phyloP scores from a whole-genome alignment of 2,797 vertebrate species.

The Peromyscus aztecus region DNA sequence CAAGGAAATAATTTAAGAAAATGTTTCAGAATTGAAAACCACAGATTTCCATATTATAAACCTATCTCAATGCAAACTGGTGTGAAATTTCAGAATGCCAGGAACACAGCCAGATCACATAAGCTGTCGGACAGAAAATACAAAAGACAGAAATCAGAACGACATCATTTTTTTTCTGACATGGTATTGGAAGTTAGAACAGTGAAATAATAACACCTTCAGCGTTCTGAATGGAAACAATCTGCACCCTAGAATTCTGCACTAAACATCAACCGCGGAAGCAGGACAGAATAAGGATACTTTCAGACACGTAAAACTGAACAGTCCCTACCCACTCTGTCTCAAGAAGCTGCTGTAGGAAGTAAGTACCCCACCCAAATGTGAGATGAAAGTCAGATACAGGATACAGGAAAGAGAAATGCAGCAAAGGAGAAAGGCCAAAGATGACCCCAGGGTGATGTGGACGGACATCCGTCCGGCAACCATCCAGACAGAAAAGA shows the following conservation, averaged over 20 bases:
- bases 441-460: neutral
- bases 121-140: neutral
- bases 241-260: neutral
- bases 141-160: neutral
- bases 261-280: neutral
- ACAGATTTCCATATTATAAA: neutral
- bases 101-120: neutral
- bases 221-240: neutral
- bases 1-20: neutral
- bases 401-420: neutral
- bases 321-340: neutral
- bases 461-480: neutral
- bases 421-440: neutral
- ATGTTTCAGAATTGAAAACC: neutral
- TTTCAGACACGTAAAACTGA: neutral
- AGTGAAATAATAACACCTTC: neutral
- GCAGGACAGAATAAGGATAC: neutral
- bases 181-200: neutral
- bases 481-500: neutral
- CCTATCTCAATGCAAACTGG: neutral
- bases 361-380: neutral
- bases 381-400: neutral
- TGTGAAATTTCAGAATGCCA: slow-evolving; percentile 25
- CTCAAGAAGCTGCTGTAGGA: neutral
- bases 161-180: neutral